Evolutionary conservation across 2,113 vertebrate species (phyloP), one percentile per base, ranked within the genome.

Genomic region (Pteruthius melanotis): DNA sequence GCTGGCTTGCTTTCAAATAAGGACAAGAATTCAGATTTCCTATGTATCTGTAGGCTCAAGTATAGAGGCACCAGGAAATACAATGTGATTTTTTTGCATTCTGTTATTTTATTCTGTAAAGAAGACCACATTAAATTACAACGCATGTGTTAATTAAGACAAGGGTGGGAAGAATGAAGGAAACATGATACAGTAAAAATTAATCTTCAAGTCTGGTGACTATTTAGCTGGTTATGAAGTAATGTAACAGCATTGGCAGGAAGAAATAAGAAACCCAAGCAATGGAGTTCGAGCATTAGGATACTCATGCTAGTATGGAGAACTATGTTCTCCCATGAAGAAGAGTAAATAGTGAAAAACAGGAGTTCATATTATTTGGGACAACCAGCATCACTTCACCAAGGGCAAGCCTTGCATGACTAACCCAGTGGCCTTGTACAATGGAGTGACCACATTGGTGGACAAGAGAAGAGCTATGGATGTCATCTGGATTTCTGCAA

Each of bases 251-350:
- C n/a, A 56, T 22, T 39, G 24, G 26, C 31, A 83, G 15, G 10
- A 2, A 3, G 26, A 31, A 90, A 15, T 56, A 85, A 83, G 44
- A 83, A 94, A 76, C 42, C 10, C 19, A 52, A 56, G 57, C 10
- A 79, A 63, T 0, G 0, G n/a, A 42, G 23, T 39, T 68, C 15
- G 57, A 65, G 18, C 35, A 53, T 20, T 30, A 49, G 14, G n/a
- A 65, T 53, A 50, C 10, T 49, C 31, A 60, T 1, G 1, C 21
- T 68, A 63, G 35, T 42, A 42, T 31, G 31, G 7, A 68, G 44
- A 85, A 50, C 14, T n/a, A 2, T 15, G 69, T 69, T 68, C 12
- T 66, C 61, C 30, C 16, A 23, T 20, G 9, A 71, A 15, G 21
- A 59, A 71, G 13, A 71, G 5, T 3, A 35, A 35, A 10, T 4